Evolutionary conservation across 2,888 invertebrate genomes (phyloP).

Genomic region (Cacoxenus indagator): DNA sequence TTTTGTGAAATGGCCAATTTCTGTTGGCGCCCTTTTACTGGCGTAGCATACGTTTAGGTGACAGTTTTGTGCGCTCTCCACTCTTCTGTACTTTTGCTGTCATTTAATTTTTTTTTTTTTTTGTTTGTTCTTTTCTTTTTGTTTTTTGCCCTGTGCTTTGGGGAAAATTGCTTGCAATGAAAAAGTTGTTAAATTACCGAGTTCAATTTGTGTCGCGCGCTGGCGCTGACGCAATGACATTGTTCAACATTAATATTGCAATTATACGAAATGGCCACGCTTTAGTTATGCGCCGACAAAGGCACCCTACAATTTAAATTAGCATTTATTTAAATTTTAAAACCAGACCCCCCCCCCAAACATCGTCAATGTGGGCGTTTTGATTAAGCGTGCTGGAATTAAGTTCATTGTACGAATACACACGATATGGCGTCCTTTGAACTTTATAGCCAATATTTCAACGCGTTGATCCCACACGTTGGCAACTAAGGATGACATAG

Average conservation of each 20-base stretch:
- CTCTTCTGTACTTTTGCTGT: too few relatives aligned
- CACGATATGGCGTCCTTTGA: neutral
- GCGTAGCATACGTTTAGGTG: constrained; percentile 15
- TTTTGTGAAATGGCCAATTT: constrained; percentile 55
- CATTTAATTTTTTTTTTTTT: too few relatives aligned
- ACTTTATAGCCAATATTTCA: constrained; percentile 16
- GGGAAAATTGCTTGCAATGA: constrained; percentile 4
- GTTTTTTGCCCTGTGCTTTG: constrained; percentile 15
- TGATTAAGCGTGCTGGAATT: neutral
- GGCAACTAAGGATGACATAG: neutral
- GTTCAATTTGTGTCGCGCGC: neutral
- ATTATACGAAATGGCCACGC: constrained; percentile 2
- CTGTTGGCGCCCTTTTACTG: constrained; percentile 34
- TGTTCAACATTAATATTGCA: constrained; percentile 15
- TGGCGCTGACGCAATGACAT: neutral
- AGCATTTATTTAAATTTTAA: constrained; percentile 8
- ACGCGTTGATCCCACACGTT: neutral
- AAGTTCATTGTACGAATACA: constrained; percentile 5
- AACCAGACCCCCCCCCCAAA: neutral
- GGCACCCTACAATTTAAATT: constrained; percentile 3
- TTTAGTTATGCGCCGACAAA: neutral
- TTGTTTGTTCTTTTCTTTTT: neutral
- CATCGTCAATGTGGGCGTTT: neutral
- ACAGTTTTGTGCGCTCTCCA: neutral
- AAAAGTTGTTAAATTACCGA: constrained; percentile 16